Evolutionary conservation across 2,888 invertebrate species (phyloP), one percentile per base, ranked within the genome.

Genomic region (Meteorus cinctellus): DNA sequence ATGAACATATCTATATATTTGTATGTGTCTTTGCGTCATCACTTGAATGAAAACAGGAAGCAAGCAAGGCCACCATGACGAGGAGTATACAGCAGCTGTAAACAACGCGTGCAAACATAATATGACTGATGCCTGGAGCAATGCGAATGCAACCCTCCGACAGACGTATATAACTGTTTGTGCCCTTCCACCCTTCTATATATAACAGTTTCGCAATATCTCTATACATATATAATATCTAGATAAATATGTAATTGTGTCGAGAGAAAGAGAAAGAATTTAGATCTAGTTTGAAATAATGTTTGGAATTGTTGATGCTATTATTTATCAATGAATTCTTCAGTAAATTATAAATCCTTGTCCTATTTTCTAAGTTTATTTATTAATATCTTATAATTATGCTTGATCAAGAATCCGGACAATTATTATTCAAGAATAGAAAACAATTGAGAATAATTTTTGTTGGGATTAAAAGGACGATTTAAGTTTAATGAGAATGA

Each of bases 91-190:
- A 75, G 79, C 80, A 79, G 82, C 83, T 86, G 89, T 88, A 89
- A 88, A 89, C 89, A 89, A 84, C 84, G 81, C 82, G 82, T 83
- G 88, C 84, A 89, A 89, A 89, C 89, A 89, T 89, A 89, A 89
- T 89, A 89, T 89, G 86, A 87, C 87, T 86, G 87, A 84, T 85
- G 88, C 89, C 86, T 78, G 81, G 79, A 86, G 89, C 87, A 81
- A 80, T 80, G 81, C 78, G 81, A 60, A 24, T 72, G 67, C 45
- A 65, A 72, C 78, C 75, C 74, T 45, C 62, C 80, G 71, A 29
- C 41, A 62, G 60, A 16, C 74, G 66, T 70, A 55, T 19, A 55
- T 55, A 55, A 55, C 55, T 55, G 55, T 55, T 55, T 24, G 19
- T 55, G 8, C 77, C 75, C 75, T 74, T 71, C 60, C 55, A 36